Conservation (phyloP, 2,113 vertebrate species). For the Aegypius monachus region DNA sequence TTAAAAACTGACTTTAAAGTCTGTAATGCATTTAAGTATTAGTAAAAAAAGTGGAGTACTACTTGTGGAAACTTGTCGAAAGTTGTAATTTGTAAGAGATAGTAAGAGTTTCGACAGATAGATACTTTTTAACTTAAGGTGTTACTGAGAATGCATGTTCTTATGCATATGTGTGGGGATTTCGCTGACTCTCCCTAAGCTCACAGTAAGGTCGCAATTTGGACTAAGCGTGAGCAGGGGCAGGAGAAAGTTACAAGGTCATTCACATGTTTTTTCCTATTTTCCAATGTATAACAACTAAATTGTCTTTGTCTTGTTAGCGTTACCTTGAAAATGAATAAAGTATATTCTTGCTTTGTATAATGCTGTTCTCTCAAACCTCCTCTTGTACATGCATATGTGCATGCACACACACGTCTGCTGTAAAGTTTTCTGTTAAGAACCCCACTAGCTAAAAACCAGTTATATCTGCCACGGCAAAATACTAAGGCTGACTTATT, state of each 20-base stretch:
- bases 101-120: not conserved
- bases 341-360: not conserved
- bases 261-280: not conserved
- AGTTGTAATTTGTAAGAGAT: not conserved
- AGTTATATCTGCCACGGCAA: not conserved
- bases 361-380: not conserved
- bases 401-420: rapidly evolving
- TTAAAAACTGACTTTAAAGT: not conserved
- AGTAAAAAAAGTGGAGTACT: not conserved
- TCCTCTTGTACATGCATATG: not conserved
- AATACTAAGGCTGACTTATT: not conserved
- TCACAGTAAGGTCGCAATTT: not conserved
- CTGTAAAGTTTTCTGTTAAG: not conserved
- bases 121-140: not conserved
- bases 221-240: not conserved
- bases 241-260: not conserved
- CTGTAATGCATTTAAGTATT: not conserved
- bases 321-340: not conserved
- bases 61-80: not conserved
- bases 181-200: not conserved
- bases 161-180: not conserved
- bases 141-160: not conserved
- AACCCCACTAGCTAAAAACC: not conserved
- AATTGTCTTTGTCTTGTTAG: not conserved
- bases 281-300: not conserved